Evolutionary conservation across 2,888 invertebrate genomes (phyloP), one percentile per base, ranked within the genome.

Genomic region (Drosophila pegasa): DNA sequence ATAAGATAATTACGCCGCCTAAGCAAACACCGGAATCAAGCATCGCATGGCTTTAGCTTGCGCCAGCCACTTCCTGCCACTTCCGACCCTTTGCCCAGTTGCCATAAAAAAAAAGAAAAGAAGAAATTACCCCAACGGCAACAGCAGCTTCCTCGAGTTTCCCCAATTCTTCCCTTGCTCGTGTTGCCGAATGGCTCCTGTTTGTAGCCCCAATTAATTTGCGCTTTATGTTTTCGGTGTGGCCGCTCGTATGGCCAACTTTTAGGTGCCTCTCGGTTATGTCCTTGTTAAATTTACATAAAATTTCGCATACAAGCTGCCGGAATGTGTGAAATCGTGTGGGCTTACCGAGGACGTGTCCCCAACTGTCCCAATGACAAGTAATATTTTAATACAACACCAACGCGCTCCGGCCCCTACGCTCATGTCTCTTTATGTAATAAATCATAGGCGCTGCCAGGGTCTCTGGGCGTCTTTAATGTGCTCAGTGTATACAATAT

Each of bases 201-300:
- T 56, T 57, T 68, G 47, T 78, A 78, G 82, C 76, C 88, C 67
- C 86, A 82, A 82, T 85, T 82, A 87, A 85, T 82, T 87, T 81
- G 79, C 68, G 86, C 79, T 87, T 82, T 82, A 78, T 82, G 82
- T 85, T 87, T 81, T 72, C 50, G 35, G 29, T 45, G 16, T 45
- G 16, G 43, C 56, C 69, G 43, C 72, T 65, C 72, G 72, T 76
- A 77, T 68, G 72, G 58, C 61, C 50, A 72, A 69, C 66, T 73
- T 85, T 75, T 66, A 72, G 72, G 50, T 72, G 72, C 54, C 75
- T 59, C 59, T 68, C 48, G 59, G 70, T 58, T 70, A 66, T 77
- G 80, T 63, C 63, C 79, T 79, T 69, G 79, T 87, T 87, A 76
- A 82, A 85, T 87, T 82, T 87, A 81, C 88, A 87, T 82, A 81